Base-by-base conservation (phyloP, 1,140 invertebrate genomes). In the Camponotus pennsylvanicus region DNA sequence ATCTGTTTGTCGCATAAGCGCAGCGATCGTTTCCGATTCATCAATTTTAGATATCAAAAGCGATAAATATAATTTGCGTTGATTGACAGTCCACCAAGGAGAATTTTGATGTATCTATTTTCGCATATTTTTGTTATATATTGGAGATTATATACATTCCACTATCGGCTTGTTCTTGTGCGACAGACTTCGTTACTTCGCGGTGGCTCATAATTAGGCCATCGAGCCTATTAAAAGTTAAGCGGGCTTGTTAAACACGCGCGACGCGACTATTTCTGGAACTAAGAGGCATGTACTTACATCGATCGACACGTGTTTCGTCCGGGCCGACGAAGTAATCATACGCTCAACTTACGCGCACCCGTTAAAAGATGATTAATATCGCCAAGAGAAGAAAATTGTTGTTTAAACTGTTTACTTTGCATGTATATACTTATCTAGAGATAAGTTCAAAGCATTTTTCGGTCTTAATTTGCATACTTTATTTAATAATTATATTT, bases 151-250 rank as follows among this genome's bases (percentile, higher is more conserved):
- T 52, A 18, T 52, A 52, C 18, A 52, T 18, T 27, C 13, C 45
- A n/a, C 8, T 63, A n/a, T 45, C 5, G 13, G 32, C 37, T 45
- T n/a, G 8, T 21, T 21, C 21, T 21, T 52, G 55, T n/a, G 13
- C 15, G 69, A 83, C 83, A 86, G 67, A 71, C 87, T 88, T 85
- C n/a, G 34, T 86, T 63, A 57, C 45, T 64, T 87, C 75, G 73
- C 88, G 77, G 69, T 80, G 87, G 77, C 85, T 92, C 89, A 89
- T 92, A 93, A 94, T 94, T 93, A 92, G 91, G 90, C 93, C 91
- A 92, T 92, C 89, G 86, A 94, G 91, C 88, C 89, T 91, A 94
- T 94, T 93, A 93, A 94, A 94, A 92, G 87, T 93, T 93, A 80
- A 93, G 86, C 89, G 80, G 85, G 87, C 88, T 92, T 87, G 85